Conservation (phyloP, 2,888 invertebrate genomes). For the Platycheirus albimanus region DNA sequence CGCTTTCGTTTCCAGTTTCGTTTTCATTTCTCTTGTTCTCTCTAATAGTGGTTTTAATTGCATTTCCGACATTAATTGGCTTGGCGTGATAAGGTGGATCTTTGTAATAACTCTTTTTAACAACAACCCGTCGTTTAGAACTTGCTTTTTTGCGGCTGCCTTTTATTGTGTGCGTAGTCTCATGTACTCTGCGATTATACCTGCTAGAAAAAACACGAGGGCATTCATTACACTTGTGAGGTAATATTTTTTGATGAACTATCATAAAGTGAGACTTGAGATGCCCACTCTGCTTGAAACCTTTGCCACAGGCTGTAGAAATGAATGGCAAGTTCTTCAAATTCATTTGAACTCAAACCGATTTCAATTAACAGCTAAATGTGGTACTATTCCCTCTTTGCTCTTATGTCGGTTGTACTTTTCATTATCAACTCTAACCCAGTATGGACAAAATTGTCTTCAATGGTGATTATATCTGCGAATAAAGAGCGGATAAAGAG, state of each 20-base stretch:
- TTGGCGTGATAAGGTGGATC: slow-evolving; percentile 31
- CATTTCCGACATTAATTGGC: not conserved
- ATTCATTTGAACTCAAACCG: no score
- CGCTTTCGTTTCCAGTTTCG: not conserved
- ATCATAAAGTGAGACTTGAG: slow-evolving; percentile 23
- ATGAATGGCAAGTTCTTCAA: no score
- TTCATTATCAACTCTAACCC: no score
- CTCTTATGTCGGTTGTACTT: no score
- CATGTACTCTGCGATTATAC: slow-evolving; percentile 9
- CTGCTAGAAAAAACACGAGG: slow-evolving; percentile 9
- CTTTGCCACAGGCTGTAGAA: slow-evolving; percentile 11
- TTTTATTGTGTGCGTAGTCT: not conserved
- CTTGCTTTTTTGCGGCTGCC: not conserved
- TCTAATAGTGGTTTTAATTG: not conserved
- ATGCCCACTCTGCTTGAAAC: slow-evolving; percentile 22
- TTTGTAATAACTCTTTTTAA: slow-evolving; percentile 28
- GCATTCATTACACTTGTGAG: slow-evolving; percentile 22
- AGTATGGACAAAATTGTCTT: no score
- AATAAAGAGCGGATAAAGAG: no score
- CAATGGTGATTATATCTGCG: no score
- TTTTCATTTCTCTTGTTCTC: no score
- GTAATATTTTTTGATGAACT: slow-evolving; percentile 18
- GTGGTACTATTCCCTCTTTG: no score
- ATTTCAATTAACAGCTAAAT: no score
- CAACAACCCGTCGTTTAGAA: slow-evolving; percentile 1